Percentiles rank a stretch among this genome's conserved stretches.
Evolutionary conservation across 2,888 invertebrate species (phyloP).

Genomic region (Calephelis perditalis): DNA sequence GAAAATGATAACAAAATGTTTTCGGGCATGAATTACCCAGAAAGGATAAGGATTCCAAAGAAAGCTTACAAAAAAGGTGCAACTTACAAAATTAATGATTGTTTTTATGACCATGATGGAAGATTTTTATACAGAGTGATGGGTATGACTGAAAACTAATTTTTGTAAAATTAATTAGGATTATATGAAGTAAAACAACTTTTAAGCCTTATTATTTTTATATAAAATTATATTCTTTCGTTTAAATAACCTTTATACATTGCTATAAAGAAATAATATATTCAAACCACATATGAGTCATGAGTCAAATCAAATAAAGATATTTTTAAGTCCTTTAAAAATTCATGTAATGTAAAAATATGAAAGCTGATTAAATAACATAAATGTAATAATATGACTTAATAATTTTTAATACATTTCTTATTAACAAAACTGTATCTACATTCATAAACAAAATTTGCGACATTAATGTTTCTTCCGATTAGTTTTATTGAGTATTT

Average conservation of each 20-base stretch:
- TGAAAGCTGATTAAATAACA: neutral
- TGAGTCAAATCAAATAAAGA: neutral
- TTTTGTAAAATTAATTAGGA: slow-evolving; percentile 18
- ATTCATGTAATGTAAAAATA: neutral
- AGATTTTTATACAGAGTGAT: slow-evolving; percentile 88
- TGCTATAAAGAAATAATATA: slow-evolving; percentile 1
- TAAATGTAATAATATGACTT: neutral
- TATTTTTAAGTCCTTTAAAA: neutral
- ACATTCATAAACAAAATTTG: neutral
- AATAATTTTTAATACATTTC: too few species aligned
- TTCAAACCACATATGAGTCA: slow-evolving; percentile 3
- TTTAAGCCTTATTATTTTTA: slow-evolving; percentile 64
- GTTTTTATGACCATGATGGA: slow-evolving; percentile 89
- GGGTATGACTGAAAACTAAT: slow-evolving; percentile 71
- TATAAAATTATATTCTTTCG: slow-evolving; percentile 70
- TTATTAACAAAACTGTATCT: too few species aligned
- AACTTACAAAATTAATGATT: slow-evolving; percentile 86
- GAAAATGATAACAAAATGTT: slow-evolving; percentile 38
- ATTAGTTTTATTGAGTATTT: too few species aligned
- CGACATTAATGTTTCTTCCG: neutral
- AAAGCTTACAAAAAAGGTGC: slow-evolving; percentile 79
- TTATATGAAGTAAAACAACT: slow-evolving; percentile 51
- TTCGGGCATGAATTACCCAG: slow-evolving; percentile 64
- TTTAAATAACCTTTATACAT: slow-evolving; percentile 5
- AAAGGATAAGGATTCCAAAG: slow-evolving; percentile 84